phyloP scores from a whole-genome alignment of 2,888 invertebrate genomes.

The Polyommatus iphigenia region DNA sequence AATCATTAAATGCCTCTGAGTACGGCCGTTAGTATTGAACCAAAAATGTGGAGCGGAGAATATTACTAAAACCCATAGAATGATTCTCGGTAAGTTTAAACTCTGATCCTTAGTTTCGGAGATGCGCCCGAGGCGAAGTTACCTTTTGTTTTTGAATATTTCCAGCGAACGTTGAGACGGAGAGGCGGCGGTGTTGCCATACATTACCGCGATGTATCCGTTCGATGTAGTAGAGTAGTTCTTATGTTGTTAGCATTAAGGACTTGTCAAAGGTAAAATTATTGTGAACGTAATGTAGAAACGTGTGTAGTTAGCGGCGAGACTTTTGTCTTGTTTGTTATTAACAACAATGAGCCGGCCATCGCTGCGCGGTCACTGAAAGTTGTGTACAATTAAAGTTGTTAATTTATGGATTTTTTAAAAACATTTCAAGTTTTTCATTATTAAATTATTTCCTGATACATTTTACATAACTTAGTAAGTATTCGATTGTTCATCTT shows the following conservation, averaged over 20 bases:
- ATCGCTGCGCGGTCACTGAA: constrained; percentile 46
- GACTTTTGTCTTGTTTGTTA: constrained; percentile 74
- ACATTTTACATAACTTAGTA: too few species aligned
- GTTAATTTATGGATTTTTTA: background rate
- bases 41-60: background rate
- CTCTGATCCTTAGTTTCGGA: constrained; percentile 3
- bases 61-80: background rate
- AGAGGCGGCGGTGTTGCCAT: constrained; percentile 17
- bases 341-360: constrained; percentile 66
- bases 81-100: background rate
- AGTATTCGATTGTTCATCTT: too few species aligned
- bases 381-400: constrained; percentile 43
- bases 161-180: constrained; percentile 9
- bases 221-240: background rate
- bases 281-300: constrained; percentile 45
- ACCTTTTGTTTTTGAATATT: background rate
- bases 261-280: constrained; percentile 4
- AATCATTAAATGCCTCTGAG: too few species aligned
- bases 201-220: constrained; percentile 8
- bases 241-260: background rate
- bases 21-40: background rate
- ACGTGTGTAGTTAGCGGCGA: constrained; percentile 65
- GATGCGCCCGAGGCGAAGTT: background rate
- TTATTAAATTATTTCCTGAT: too few species aligned
- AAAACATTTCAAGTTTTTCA: background rate